Base-by-base conservation (phyloP, 2,797 vertebrate species). In the Hapalemur alaotrensis region DNA sequence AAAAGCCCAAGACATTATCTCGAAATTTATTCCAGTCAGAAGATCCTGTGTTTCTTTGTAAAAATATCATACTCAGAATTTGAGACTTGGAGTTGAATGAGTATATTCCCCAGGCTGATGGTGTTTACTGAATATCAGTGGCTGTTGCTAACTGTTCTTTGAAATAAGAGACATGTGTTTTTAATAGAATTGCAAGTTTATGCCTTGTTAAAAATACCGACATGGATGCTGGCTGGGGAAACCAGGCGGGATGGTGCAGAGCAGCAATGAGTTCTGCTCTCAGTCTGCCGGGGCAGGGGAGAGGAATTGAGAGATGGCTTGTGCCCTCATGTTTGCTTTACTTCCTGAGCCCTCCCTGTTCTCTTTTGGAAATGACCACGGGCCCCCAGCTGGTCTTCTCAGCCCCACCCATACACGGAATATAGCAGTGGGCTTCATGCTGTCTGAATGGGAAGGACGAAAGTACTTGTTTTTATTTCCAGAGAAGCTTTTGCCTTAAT, bases 141-240 rank as follows among this genome's bases (percentile, higher is more conserved):
- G 89, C 96, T 97, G 84, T 96, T 95, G 84, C 97, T 97, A 93
- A 81, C 97, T n/a, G 35, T 96, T 88, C 95, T 96, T 95, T 97
- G 97, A 98, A 96, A 97, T 75, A 78, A 95, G 96, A 96, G 93
- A 95, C 97, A 97, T 98, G 92, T 97, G 97, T 98, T 98, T 98
- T 98, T 97, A 97, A 98, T 98, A 95, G 97, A 97, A 88, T 89
- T 82, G 90, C 69, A 85, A 97, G 96, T 97, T 98, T 91, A 93
- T 93, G 96, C 89, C 96, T 97, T 96, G 97, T 95, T 98, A 97
- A 98, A 97, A 97, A 96, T 96, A 96, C 93, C 50, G 32, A 70
- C 95, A 80, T 61, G 84, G 89, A 81, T 95, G 69, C 83, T 81
- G 91, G 92, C 87, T 86, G 50, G 94, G 50, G 82, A 89, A 78